A percentile compares a stretch with the other conserved stretches of the same genome.
phyloP scores from a whole-genome alignment of 2,113 vertebrate genomes.

The Oceanites oceanicus region DNA sequence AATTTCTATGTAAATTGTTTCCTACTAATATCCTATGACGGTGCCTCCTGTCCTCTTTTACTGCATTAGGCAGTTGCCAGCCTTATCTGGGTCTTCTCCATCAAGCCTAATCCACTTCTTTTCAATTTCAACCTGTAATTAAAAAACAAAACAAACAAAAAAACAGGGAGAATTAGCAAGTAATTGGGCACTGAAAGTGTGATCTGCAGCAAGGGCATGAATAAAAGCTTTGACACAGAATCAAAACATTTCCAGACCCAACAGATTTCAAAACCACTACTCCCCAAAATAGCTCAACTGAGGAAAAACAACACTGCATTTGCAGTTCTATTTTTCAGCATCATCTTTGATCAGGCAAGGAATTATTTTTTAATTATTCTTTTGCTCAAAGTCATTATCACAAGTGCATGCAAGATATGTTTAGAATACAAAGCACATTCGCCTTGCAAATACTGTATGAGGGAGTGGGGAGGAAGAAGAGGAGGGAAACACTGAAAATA shows the following conservation, averaged over 20 bases:
- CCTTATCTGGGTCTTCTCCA: slow-evolving; percentile 82
- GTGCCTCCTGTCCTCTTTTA: slow-evolving; percentile 36
- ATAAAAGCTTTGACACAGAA: background rate
- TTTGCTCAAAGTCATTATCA: background rate
- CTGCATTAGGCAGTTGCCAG: slow-evolving; percentile 85
- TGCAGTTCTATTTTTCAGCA: background rate
- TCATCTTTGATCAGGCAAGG: background rate
- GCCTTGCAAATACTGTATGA: background rate
- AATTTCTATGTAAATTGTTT: slow-evolving; percentile 19
- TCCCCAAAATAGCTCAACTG: background rate
- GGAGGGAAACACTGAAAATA: background rate
- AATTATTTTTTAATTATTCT: slow-evolving; percentile 23
- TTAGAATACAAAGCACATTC: background rate
- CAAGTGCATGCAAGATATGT: background rate
- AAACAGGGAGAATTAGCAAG: background rate
- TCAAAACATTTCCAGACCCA: background rate
- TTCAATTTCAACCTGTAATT: slow-evolving; percentile 91
- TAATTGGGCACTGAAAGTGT: background rate
- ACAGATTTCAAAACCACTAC: background rate
- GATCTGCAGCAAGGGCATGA: background rate
- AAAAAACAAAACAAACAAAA: slow-evolving; percentile 15
- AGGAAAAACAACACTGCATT: background rate
- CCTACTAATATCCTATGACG: background rate
- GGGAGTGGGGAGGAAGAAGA: background rate
- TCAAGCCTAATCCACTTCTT: slow-evolving; percentile 90